Evolutionary conservation across 1,140 invertebrate species (phyloP), one percentile per base, ranked within the genome.

Genomic region (Reticulitermes speratus): DNA sequence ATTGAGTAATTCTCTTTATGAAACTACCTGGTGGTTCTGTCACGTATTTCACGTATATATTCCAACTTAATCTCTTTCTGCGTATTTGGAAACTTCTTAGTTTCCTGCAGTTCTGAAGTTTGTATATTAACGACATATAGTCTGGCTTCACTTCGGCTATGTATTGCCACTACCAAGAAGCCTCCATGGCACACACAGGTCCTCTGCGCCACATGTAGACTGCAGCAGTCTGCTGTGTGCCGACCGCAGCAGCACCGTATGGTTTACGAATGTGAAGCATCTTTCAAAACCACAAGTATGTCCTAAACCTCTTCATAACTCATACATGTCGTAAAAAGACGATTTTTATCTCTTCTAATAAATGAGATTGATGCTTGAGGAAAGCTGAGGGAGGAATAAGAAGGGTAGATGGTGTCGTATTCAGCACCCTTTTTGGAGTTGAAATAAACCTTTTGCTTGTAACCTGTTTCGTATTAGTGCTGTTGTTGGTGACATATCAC

Each of bases 271-370:
- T 30, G 65, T 75, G 65, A 75, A 75, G 65, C 65, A 75, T 75
- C 65, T 75, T 75, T 75, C 65, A 75, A 75, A 55, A 75, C 65
- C 65, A 75, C 65, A 75, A 75, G 65, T 75, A 75, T 75, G 65
- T 75, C n/a, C 65, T 75, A 75, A 75, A 75, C 65, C 65, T 75
- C 65, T 75, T 75, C 65, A 75, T 75, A 75, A 75, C 65, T 75
- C 65, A 75, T 75, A 30, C 65, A 75, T 75, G 65, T 75, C 65
- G 65, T 75, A 75, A 75, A 75, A 30, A 75, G 65, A 75, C 65
- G n/a, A 75, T 75, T 75, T 65, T 75, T 75, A 75, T 75, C 65
- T 75, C 65, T 55, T 75, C 65, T 75, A 75, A 75, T 75, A 75
- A 75, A 75, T 75, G 65, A 75, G 65, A 75, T 75, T 75, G 6